These are phyloP conservation scores for Drosophila suzukii DNA, from an alignment of 1,140 invertebrate species.

Conservation along the genomic window DNA sequence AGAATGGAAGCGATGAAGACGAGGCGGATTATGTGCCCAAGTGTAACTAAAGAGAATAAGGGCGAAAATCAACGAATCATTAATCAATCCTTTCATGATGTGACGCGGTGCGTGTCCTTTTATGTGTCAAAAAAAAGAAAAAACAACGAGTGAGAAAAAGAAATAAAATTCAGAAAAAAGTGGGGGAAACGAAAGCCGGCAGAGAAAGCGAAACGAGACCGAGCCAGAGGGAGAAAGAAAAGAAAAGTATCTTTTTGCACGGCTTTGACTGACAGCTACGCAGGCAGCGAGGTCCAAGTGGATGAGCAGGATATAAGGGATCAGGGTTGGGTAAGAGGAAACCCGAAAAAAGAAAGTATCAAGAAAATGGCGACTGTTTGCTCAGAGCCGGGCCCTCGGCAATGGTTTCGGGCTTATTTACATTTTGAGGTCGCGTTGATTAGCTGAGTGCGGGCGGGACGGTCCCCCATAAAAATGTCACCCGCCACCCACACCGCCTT, in stretches of 20 bases:
- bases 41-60: constrained; percentile 84
- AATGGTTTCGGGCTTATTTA: constrained; percentile 70
- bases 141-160: constrained; percentile 49
- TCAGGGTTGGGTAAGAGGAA: constrained; percentile 40
- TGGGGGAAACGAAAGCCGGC: constrained; percentile 69
- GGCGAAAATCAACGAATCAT: constrained; percentile 85
- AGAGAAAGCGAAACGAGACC: constrained; percentile 75
- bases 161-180: constrained; percentile 46
- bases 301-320: constrained; percentile 52
- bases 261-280: constrained; percentile 72
- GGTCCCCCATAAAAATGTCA: constrained; percentile 12
- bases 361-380: constrained; percentile 82
- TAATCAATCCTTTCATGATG: constrained; percentile 85
- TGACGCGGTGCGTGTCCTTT: constrained; percentile 84
- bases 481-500: constrained; percentile 1
- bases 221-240: constrained; percentile 42
- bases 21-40: constrained; percentile 82
- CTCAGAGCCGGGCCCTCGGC: constrained; percentile 18
- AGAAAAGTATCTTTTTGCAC: constrained; percentile 79
- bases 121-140: constrained; percentile 78
- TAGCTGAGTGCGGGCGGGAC: constrained; percentile 75
- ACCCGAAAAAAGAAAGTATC: constrained; percentile 39
- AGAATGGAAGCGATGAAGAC: constrained; percentile 67
- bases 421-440: constrained; percentile 80
- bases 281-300: constrained; percentile 48